Evolutionary conservation across 2,113 vertebrate species (phyloP).

Genomic region (Hypocryptadius cinnamomeus): DNA sequence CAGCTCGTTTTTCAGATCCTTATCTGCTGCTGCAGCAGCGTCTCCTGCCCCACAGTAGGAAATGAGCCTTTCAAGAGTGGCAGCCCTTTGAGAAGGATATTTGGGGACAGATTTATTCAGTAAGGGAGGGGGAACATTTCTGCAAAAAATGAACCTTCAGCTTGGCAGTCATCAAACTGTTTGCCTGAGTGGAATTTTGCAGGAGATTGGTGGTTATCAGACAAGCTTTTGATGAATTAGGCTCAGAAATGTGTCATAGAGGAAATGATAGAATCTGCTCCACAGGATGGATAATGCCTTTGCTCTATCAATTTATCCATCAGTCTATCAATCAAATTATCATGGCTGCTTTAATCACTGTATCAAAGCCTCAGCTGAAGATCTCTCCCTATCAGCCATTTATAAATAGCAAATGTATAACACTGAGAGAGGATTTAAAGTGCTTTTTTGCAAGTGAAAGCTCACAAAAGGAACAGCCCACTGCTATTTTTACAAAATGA

Average conservation of each 20-base stretch:
- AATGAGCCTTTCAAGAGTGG: constrained; percentile 5
- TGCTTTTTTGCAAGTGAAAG: not conserved
- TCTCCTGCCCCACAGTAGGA: not conserved
- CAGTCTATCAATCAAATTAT: not conserved
- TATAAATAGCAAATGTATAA: not conserved
- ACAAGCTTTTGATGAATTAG: not conserved
- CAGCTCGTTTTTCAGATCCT: constrained; percentile 24
- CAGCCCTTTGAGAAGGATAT: not conserved
- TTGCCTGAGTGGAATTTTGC: not conserved
- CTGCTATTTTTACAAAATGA: not conserved
- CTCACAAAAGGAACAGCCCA: not conserved
- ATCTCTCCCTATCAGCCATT: not conserved
- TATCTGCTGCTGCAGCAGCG: constrained; percentile 24
- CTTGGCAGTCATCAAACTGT: not conserved
- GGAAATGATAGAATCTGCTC: not conserved
- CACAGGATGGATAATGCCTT: not conserved
- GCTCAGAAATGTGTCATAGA: not conserved
- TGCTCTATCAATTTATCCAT: not conserved
- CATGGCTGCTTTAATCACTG: not conserved
- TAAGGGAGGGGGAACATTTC: not conserved
- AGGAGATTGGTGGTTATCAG: not conserved
- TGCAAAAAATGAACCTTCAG: not conserved
- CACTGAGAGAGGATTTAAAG: not conserved
- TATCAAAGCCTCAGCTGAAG: not conserved
- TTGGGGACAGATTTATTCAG: not conserved